Conservation (phyloP, 2,797 vertebrate genomes). For the Bryconaethiops microstoma region DNA sequence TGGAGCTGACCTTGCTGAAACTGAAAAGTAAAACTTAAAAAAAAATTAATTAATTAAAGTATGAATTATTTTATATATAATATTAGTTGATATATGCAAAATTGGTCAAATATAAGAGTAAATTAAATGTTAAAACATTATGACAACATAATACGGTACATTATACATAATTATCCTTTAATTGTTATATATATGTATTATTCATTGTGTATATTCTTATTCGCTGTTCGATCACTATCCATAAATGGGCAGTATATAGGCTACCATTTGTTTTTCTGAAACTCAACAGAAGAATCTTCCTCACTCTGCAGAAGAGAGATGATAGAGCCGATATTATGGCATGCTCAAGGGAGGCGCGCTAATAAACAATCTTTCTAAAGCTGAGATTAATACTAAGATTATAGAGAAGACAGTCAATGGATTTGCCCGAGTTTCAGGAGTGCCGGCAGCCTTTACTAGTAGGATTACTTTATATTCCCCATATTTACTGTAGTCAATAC, state of each 20-base stretch:
- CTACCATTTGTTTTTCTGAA: constrained; percentile 19
- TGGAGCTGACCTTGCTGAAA: constrained; percentile 15
- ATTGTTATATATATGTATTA: not conserved
- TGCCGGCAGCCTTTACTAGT: constrained; percentile 37
- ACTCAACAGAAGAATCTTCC: constrained; percentile 15
- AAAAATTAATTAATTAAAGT: too few relatives aligned
- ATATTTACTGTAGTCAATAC: constrained; percentile 57
- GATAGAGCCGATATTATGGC: constrained; percentile 41
- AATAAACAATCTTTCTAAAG: constrained; percentile 46
- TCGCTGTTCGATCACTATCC: not conserved
- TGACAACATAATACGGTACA: not conserved
- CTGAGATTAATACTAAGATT: constrained; percentile 55
- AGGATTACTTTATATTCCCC: constrained; percentile 53
- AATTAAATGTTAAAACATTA: not conserved
- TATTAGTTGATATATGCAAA: not conserved
- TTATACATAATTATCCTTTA: not conserved
- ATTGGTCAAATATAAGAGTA: not conserved
- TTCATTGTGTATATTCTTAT: not conserved
- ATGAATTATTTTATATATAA: not conserved
- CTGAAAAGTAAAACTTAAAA: not conserved
- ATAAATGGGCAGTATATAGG: not conserved
- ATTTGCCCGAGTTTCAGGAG: constrained; percentile 48
- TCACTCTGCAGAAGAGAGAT: constrained; percentile 24
- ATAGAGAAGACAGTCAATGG: constrained; percentile 46
- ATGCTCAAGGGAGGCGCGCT: constrained; percentile 35